Conservation (phyloP, 30 jellyfish, hydroid and myxozoan genomes). For the Aurelia aurita complex sp. Pacific region DNA sequence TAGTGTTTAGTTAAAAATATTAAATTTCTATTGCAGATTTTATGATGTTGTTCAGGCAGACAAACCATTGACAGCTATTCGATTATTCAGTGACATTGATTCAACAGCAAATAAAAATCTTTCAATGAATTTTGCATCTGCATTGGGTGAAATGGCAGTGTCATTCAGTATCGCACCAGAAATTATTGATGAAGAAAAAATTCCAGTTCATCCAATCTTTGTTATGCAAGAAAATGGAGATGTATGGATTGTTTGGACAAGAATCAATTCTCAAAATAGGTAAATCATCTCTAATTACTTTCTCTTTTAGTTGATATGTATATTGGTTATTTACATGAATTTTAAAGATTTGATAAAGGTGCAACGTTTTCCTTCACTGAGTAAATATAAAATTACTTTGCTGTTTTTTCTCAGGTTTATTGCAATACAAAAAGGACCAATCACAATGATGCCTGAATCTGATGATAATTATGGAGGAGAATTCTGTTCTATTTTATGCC, state of each 20-base stretch:
- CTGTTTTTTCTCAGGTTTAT: constrained; percentile 39
- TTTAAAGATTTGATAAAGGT: too few species aligned
- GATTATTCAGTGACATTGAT: constrained; percentile 42
- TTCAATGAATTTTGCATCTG: constrained; percentile 64
- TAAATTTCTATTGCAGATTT: constrained; percentile 52
- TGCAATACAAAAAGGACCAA: constrained; percentile 86
- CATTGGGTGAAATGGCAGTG: constrained; percentile 91
- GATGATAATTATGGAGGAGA: constrained; percentile 94
- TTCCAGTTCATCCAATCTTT: constrained; percentile 60
- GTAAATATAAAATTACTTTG: too few species aligned
- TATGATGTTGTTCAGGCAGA: constrained; percentile 69
- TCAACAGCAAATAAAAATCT: constrained; percentile 14
- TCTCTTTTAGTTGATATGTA: background rate
- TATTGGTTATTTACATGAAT: too few species aligned
- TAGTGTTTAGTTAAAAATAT: background rate
- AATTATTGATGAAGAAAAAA: constrained; percentile 6
- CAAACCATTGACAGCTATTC: constrained; percentile 44
- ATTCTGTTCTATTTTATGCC: constrained; percentile 79
- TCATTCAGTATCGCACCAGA: constrained; percentile 84
- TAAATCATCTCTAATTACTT: background rate
- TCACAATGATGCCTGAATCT: constrained; percentile 92
- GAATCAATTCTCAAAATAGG: constrained; percentile 72
- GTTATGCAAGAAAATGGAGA: constrained; percentile 97
- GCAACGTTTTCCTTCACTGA: too few species aligned
- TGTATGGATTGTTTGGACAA: constrained; percentile 71